Evolutionary conservation across 2,113 vertebrate genomes (phyloP).

Genomic region (Rostratula benghalensis): DNA sequence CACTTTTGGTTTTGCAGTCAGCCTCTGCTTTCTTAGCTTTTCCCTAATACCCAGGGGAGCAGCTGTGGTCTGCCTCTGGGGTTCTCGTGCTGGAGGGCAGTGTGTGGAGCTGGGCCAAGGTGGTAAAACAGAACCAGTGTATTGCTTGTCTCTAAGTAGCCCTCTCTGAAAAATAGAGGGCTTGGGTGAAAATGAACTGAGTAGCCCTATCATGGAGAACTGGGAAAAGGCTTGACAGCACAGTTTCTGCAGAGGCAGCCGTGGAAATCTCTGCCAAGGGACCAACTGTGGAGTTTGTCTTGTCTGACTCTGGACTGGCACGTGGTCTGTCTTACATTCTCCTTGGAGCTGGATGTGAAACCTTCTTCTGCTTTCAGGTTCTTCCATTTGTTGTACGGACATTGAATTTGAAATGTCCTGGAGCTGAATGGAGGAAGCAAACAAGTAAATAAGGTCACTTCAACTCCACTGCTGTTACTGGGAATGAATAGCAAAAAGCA

Average conservation of each 20-base stretch:
- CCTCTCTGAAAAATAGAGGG: background rate
- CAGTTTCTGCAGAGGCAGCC: background rate
- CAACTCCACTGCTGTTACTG: constrained; percentile 6
- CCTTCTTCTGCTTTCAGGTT: constrained; percentile 22
- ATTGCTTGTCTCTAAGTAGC: background rate
- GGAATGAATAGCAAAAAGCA: constrained; percentile 44
- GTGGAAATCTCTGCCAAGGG: background rate
- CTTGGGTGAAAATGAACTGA: background rate
- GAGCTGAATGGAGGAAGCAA: background rate
- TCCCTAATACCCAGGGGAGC: background rate
- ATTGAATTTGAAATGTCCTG: constrained; percentile 40
- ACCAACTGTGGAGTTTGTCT: background rate
- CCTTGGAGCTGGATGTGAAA: constrained; percentile 24
- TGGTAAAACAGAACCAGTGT: background rate
- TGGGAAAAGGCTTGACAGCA: background rate
- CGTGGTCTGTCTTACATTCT: background rate
- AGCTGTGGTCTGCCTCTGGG: background rate
- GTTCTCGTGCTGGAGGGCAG: background rate
- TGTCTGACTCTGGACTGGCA: background rate
- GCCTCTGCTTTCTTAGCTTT: background rate
- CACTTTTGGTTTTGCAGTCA: background rate
- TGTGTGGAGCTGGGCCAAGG: background rate
- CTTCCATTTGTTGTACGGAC: background rate
- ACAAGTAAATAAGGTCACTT: constrained; percentile 45
- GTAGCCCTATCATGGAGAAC: background rate